A percentile compares a stretch with the other conserved stretches of the same genome.
Conservation (phyloP, 2,888 invertebrate species). For the Dolichomitus sp. region DNA sequence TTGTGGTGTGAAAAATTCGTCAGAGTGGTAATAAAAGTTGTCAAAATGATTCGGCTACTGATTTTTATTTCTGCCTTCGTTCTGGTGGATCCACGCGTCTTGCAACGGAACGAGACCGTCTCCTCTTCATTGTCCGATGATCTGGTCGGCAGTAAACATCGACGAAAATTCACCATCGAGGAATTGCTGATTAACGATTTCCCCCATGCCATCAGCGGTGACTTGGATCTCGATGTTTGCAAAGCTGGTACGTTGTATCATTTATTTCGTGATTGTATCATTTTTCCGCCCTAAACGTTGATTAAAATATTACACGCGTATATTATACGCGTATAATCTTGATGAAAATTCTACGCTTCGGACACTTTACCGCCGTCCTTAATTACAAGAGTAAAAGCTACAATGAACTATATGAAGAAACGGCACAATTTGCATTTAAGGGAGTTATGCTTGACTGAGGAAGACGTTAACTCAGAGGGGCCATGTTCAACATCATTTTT, state of each 20-base stretch:
- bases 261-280: neutral
- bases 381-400: constrained; percentile 17
- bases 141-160: constrained; percentile 57
- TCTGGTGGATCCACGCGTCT: constrained; percentile 64
- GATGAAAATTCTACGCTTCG: neutral
- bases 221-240: constrained; percentile 94
- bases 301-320: constrained; percentile 46
- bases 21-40: neutral
- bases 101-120: constrained; percentile 67
- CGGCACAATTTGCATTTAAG: neutral
- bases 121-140: constrained; percentile 9
- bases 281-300: constrained; percentile 6
- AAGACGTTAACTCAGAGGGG: too few species aligned
- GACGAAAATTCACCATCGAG: constrained; percentile 89
- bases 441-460: neutral
- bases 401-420: constrained; percentile 3
- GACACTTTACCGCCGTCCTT: constrained; percentile 8
- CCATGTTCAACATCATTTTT: neutral
- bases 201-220: constrained; percentile 90
- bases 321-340: neutral
- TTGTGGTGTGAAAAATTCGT: constrained; percentile 18
- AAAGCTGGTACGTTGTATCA: constrained; percentile 91
- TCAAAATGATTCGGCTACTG: constrained; percentile 74
- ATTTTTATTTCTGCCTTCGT: constrained; percentile 64
- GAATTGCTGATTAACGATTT: constrained; percentile 90